phyloP scores from a whole-genome alignment of 2,888 invertebrate genomes.

The Gryllus longicercus region DNA sequence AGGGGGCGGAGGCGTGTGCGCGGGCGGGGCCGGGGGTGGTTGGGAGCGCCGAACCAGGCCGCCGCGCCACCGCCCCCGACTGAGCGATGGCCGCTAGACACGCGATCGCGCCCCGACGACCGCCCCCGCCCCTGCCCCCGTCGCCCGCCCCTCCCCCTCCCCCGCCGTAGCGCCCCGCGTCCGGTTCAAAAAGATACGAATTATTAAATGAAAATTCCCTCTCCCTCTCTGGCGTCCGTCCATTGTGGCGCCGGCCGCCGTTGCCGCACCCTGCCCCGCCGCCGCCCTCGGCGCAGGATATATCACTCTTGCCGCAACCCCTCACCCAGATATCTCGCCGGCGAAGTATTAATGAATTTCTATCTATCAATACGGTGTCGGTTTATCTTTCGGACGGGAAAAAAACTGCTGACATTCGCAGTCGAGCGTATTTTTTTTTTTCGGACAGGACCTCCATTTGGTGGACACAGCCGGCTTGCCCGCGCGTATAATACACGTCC shows the following conservation, averaged over 20 bases:
- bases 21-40: not conserved
- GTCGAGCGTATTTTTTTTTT: slow-evolving; percentile 17
- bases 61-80: not conserved
- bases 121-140: not conserved
- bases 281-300: not conserved
- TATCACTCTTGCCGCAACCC: not conserved
- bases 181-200: slow-evolving; percentile 17
- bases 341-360: slow-evolving; percentile 17
- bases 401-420: slow-evolving; percentile 17
- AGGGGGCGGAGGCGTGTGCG: not conserved
- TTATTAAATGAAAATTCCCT: slow-evolving; percentile 17
- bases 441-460: not conserved
- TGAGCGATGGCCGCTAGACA: slow-evolving; percentile 7
- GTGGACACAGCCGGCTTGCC: not conserved
- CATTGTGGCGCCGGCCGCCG: not conserved
- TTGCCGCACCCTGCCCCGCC: not conserved
- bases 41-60: slow-evolving; percentile 17
- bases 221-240: not conserved
- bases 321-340: not conserved
- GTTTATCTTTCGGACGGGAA: slow-evolving; percentile 1
- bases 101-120: not conserved
- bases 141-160: not conserved
- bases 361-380: slow-evolving; percentile 10
- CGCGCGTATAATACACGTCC: not conserved
- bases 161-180: not conserved